A percentile compares a stretch with the other conserved stretches of the same genome.
phyloP scores from a whole-genome alignment of 2,113 vertebrate species.

The Lethenteron camtschaticum region DNA sequence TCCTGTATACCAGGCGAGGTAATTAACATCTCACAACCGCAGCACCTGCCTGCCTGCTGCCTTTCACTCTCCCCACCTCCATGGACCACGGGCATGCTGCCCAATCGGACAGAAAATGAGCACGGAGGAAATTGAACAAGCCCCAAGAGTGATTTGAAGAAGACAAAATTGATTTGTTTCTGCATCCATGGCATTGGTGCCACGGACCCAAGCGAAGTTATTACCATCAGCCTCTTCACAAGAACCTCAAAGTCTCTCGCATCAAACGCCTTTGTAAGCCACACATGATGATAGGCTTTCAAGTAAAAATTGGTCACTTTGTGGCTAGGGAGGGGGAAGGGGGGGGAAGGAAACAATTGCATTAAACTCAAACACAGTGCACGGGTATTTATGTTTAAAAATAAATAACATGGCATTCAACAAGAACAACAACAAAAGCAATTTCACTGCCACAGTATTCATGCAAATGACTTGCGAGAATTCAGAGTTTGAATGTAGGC shows the following conservation, averaged over 20 bases:
- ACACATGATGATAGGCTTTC: neutral
- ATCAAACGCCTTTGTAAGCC: conserved; percentile 8
- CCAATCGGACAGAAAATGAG: too few relatives aligned
- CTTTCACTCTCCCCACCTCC: too few relatives aligned
- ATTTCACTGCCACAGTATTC: neutral
- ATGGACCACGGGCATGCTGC: too few relatives aligned
- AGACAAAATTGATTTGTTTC: too few relatives aligned
- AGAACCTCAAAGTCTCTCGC: conserved; percentile 8
- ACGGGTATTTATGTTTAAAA: neutral
- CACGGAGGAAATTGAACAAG: too few relatives aligned
- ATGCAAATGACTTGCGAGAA: neutral
- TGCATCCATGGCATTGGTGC: too few relatives aligned
- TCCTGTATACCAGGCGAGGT: too few relatives aligned
- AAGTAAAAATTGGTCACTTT: conserved; percentile 4
- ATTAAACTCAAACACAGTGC: neutral
- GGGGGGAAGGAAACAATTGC: neutral
- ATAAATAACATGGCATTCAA: neutral
- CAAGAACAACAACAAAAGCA: neutral
- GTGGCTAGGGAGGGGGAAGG: neutral
- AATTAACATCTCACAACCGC: too few relatives aligned
- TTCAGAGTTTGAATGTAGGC: too few relatives aligned
- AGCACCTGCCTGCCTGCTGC: too few relatives aligned
- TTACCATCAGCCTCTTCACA: conserved; percentile 8
- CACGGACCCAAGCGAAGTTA: too few relatives aligned
- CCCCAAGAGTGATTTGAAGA: too few relatives aligned